Evolutionary conservation across 2,888 invertebrate genomes (phyloP).

Genomic region (Cepaea hortensis): DNA sequence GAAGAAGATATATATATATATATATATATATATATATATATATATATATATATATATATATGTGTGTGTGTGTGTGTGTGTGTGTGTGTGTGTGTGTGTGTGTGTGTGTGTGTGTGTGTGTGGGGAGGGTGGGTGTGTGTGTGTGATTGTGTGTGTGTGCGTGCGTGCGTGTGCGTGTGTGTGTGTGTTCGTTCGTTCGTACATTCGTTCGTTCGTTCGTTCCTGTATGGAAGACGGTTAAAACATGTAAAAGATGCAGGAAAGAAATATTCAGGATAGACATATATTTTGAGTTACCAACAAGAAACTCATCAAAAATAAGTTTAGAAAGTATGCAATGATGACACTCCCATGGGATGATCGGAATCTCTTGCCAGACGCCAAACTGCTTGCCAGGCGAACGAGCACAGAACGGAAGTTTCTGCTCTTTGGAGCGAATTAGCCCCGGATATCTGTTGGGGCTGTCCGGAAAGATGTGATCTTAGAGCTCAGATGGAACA

Average conservation of each 20-base stretch:
- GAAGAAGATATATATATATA: too few relatives aligned
- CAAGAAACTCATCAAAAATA: neutral
- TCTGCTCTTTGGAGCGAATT: constrained; percentile 10
- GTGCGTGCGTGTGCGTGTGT: neutral
- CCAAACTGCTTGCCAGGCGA: constrained; percentile 4
- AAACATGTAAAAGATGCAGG: neutral
- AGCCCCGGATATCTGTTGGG: neutral
- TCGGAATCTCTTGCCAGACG: neutral
- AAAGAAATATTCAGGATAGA: neutral
- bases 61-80: too few relatives aligned
- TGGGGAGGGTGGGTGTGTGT: neutral
- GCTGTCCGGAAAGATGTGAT: neutral
- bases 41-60: neutral
- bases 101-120: neutral
- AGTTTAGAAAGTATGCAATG: neutral
- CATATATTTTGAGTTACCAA: neutral
- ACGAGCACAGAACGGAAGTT: constrained; percentile 9
- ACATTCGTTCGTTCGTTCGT: too few relatives aligned
- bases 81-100: neutral
- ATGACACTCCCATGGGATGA: neutral
- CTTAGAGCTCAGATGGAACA: neutral
- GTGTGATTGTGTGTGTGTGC: neutral
- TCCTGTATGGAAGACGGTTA: neutral
- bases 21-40: neutral
- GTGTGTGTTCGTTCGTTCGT: neutral